Base-by-base conservation (phyloP, 2,888 invertebrate species). In the Ectobius pallidus region DNA sequence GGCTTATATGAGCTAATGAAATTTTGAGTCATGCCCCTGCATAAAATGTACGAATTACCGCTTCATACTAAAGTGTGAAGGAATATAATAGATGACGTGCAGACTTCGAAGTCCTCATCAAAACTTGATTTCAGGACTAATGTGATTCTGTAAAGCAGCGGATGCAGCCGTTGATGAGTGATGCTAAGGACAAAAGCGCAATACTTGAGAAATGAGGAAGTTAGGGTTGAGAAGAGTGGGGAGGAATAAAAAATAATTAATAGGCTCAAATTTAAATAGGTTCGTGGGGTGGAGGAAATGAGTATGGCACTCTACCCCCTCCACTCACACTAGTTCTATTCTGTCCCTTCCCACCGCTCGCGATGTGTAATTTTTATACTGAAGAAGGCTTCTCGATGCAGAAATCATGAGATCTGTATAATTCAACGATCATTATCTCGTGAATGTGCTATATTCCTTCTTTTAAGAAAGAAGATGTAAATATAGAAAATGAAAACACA, bases 211-310 rank as follows among this genome's bases (percentile, higher is more conserved):
- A 58, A 65, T 65, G 65, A 65, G 65, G 65, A 65, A 65, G 65
- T 65, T 65, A 62, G 62, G 62, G 39, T 34, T 34, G 9, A 32
- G 61, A 61, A 61, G 61, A 32, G 63, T n/a, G 44, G 63, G 69
- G 58, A 46, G 65, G 25, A 27, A 65, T 42, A 55, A 71, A 71
- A 71, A 71, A 67, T 71, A 71, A 71, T 71, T 71, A 71, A 71
- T 71, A 71, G 71, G 71, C 67, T 62, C 65, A 71, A 71, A 52
- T 71, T 71, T 71, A 71, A 71, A 71, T 71, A 71, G 71, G 71
- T 49, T 42, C 71, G 44, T 55, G 71, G 46, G 46, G 65, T 65
- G 55, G 52, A 71, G 71, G 71, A 71, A 71, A 71, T 71, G 71
- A 71, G 67, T 62, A 49, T 65, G 49, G 20, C 58, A 39, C 58